These are phyloP conservation scores for Hirtodrosophila cameraria DNA, from an alignment of 2,888 invertebrate genomes.

Conservation along the genomic window DNA sequence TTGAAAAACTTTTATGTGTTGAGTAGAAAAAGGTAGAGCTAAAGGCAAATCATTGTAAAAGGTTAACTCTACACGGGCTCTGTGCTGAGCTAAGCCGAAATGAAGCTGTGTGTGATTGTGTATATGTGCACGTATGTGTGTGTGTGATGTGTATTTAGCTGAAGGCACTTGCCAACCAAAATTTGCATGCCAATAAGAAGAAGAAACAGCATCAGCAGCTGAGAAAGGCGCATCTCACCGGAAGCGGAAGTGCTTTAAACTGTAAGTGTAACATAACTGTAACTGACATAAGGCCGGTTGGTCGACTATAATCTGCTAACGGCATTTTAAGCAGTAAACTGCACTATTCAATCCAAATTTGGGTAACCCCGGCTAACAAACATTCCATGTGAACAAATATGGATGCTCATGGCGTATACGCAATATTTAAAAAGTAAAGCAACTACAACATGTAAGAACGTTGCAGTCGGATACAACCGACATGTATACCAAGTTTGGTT, in stretches of 20 bases:
- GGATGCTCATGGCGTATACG: constrained; percentile 26
- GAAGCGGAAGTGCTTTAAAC: constrained; percentile 43
- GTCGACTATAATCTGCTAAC: constrained; percentile 13
- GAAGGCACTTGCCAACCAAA: constrained; percentile 32
- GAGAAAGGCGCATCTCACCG: constrained; percentile 21
- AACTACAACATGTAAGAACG: constrained; percentile 7
- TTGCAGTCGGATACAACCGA: too few species aligned
- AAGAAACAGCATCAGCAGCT: constrained; percentile 12
- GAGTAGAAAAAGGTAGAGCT: constrained; percentile 14
- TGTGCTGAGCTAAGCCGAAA: constrained; percentile 20
- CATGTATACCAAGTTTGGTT: too few species aligned
- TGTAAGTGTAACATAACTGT: constrained; percentile 13
- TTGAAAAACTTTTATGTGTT: not conserved
- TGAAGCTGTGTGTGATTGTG: not conserved
- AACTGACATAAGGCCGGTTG: constrained; percentile 6
- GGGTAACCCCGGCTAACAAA: constrained; percentile 14
- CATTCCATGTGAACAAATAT: constrained; percentile 11
- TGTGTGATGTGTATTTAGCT: constrained; percentile 17
- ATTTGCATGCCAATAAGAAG: constrained; percentile 36
- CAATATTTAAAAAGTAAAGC: constrained; percentile 3
- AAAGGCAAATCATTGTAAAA: constrained; percentile 44
- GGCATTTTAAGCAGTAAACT: constrained; percentile 10
- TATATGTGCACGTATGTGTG: not conserved
- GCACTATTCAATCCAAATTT: not conserved
- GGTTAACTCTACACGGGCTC: constrained; percentile 29